These are phyloP conservation scores for Mugil cephalus DNA, from an alignment of 2,113 vertebrate species.

Conservation along the genomic window DNA sequence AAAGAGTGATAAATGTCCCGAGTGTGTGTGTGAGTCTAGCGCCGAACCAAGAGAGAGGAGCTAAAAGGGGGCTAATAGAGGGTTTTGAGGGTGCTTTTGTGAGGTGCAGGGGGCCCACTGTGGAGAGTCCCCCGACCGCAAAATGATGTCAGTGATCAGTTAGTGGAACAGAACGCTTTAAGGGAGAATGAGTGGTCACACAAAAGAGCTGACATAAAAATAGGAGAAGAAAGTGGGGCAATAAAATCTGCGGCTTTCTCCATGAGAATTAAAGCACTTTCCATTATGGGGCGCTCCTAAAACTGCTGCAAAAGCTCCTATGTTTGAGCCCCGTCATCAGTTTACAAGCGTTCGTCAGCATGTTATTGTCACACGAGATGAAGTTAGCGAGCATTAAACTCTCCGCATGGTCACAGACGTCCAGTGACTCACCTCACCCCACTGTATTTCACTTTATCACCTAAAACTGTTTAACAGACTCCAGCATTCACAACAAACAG, in stretches of 20 bases:
- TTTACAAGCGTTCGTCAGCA: conserved; percentile 66
- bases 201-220: conserved; percentile 66
- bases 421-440: conserved; percentile 64
- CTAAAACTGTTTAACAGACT: conserved; percentile 21
- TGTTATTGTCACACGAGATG: conserved; percentile 56
- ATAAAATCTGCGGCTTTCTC: conserved; percentile 64
- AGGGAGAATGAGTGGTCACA: conserved; percentile 46
- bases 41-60: conserved; percentile 11
- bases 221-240: conserved; percentile 59
- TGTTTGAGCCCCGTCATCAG: conserved; percentile 61
- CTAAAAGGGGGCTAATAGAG: conserved; percentile 49
- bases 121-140: conserved; percentile 68
- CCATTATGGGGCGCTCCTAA: conserved; percentile 57
- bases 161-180: conserved; percentile 48
- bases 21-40: conserved; percentile 4
- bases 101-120: conserved; percentile 35
- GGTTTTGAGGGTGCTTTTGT: conserved; percentile 70
- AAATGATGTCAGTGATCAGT: conserved; percentile 60
- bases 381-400: conserved; percentile 55
- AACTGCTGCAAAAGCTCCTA: conserved; percentile 66
- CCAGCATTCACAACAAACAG: not conserved
- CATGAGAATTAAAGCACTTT: conserved; percentile 61
- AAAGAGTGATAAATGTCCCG: conserved; percentile 65
- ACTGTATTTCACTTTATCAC: conserved; percentile 39
- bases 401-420: conserved; percentile 44